These are phyloP conservation scores for Ooceraea biroi DNA, from an alignment of 1,140 invertebrate species.

Conservation along the genomic window DNA sequence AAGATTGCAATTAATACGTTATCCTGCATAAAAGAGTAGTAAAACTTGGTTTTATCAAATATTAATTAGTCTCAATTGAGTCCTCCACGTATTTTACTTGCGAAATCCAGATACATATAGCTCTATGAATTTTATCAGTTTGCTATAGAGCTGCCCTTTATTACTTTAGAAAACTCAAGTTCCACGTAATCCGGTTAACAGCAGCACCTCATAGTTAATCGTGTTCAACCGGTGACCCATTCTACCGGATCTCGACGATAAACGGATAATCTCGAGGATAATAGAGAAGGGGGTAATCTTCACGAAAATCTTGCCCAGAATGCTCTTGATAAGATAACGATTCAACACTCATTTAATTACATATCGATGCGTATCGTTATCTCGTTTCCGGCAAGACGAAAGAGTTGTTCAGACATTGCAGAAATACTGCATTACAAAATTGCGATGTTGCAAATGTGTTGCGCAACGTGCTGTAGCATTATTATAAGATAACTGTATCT, in stretches of 20 bases:
- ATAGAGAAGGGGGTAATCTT: constrained; percentile 39
- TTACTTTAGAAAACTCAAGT: constrained; percentile 69
- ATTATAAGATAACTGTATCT: background rate
- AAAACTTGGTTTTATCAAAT: background rate
- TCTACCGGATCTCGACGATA: constrained; percentile 51
- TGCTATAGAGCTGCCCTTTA: constrained; percentile 56
- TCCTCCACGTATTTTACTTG: constrained; percentile 6
- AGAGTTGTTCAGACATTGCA: background rate
- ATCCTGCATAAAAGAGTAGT: background rate
- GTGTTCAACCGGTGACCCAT: constrained; percentile 56
- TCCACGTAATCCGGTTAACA: constrained; percentile 68
- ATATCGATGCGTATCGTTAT: background rate
- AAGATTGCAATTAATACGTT: background rate
- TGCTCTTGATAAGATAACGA: background rate
- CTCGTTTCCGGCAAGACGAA: background rate
- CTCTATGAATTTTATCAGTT: constrained; percentile 56
- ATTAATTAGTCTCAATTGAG: constrained; percentile 25
- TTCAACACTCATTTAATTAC: background rate
- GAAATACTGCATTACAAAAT: background rate
- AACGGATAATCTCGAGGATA: constrained; percentile 60
- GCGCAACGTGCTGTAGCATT: background rate
- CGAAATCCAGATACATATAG: constrained; percentile 3
- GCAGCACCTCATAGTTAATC: constrained; percentile 65
- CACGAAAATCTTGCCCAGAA: constrained; percentile 16
- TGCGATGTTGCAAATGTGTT: background rate